Evolutionary conservation across 2,113 vertebrate genomes (phyloP).

Genomic region (Oryzias curvinotus): DNA sequence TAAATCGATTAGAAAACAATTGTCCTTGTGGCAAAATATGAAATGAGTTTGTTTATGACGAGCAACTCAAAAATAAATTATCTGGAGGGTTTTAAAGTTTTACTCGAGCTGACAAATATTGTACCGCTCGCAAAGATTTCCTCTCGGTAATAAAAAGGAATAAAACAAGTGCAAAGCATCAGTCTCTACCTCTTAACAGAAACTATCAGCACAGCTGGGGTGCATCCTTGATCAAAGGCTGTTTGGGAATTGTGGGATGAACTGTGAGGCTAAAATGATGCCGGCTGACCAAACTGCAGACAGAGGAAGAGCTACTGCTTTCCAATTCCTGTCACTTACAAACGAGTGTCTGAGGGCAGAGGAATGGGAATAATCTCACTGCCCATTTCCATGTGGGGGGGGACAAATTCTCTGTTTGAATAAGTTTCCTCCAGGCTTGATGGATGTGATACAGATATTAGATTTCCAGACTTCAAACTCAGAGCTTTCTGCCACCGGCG

Average conservation of each 20-base stretch:
- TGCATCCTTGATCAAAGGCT: slow-evolving; percentile 14
- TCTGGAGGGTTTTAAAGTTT: not conserved
- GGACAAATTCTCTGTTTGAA: slow-evolving; percentile 49
- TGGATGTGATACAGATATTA: slow-evolving; percentile 73
- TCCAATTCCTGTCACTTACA: slow-evolving; percentile 55
- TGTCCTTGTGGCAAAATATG: not conserved
- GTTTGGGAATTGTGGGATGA: not conserved
- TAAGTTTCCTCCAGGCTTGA: slow-evolving; percentile 54
- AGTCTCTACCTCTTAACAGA: slow-evolving; percentile 11
- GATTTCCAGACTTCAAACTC: slow-evolving; percentile 65
- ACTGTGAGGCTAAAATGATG: not conserved
- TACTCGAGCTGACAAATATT: slow-evolving; percentile 1
- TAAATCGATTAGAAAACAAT: not conserved
- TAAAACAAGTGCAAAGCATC: slow-evolving; percentile 17
- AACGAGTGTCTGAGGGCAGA: slow-evolving; percentile 44
- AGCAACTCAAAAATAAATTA: not conserved
- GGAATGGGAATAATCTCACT: slow-evolving; percentile 61
- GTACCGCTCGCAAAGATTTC: slow-evolving; percentile 5
- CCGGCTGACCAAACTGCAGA: not conserved
- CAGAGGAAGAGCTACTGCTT: slow-evolving; percentile 1
- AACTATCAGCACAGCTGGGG: slow-evolving; percentile 23
- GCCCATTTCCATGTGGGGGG: slow-evolving; percentile 50
- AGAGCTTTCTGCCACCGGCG: slow-evolving; percentile 55
- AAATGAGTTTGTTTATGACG: not conserved
- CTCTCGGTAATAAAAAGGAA: slow-evolving; percentile 7